phyloP scores from a whole-genome alignment of 1,140 invertebrate species.

The Aphis gossypii region DNA sequence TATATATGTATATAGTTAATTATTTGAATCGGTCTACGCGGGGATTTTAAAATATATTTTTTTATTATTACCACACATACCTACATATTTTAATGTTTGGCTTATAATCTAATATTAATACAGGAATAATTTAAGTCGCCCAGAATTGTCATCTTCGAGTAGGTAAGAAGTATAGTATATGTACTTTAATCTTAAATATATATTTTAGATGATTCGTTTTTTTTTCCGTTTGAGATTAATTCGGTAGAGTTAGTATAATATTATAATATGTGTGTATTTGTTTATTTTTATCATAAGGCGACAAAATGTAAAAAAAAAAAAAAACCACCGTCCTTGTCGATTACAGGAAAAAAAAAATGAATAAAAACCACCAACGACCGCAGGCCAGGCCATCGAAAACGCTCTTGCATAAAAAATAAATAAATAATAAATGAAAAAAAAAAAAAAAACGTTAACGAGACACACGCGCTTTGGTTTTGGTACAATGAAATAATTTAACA shows the following conservation, averaged over 20 bases:
- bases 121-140: not conserved
- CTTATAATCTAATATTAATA: not conserved
- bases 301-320: not conserved
- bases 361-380: not conserved
- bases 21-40: not conserved
- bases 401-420: not conserved
- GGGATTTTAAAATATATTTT: not conserved
- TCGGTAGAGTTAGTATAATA: not conserved
- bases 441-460: not conserved
- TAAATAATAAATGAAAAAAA: not conserved
- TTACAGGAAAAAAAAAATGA: not conserved
- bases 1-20: not conserved
- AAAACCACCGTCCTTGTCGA: not conserved
- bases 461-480: not conserved
- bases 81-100: not conserved
- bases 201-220: conserved; percentile 19
- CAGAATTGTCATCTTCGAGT: not conserved
- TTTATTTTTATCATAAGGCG: conserved; percentile 31
- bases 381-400: conserved; percentile 19
- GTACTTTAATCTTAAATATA: not conserved
- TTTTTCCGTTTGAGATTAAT: conserved; percentile 26
- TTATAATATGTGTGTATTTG: not conserved
- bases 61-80: too few species aligned
- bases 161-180: not conserved
- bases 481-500: not conserved